Conservation (phyloP, 2,888 invertebrate species). For the Euclidia mi region DNA sequence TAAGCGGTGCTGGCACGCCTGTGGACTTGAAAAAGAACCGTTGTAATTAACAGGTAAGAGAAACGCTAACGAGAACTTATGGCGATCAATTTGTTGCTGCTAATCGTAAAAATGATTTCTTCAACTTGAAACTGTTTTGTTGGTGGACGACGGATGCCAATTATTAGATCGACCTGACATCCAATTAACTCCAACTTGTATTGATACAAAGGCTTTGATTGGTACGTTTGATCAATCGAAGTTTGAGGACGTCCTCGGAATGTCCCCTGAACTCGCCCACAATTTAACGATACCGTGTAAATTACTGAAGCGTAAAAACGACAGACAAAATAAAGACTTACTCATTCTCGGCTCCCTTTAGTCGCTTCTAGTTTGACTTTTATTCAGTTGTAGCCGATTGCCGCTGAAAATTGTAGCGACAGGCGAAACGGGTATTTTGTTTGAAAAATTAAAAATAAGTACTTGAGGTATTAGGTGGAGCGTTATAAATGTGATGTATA, state of each 20-base stretch:
- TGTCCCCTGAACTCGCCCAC: constrained; percentile 10
- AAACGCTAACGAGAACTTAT: constrained; percentile 23
- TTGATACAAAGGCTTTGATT: constrained; percentile 53
- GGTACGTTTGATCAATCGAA: constrained; percentile 20
- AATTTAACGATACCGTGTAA: constrained; percentile 19
- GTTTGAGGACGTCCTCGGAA: not conserved
- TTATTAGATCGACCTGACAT: constrained; percentile 31
- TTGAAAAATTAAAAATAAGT: constrained; percentile 39
- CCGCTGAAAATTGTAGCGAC: constrained; percentile 14
- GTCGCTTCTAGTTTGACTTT: constrained; percentile 18
- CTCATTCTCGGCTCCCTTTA: constrained; percentile 23
- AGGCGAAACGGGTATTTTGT: constrained; percentile 26
- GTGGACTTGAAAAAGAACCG: constrained; percentile 14
- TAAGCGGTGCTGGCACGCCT: constrained; percentile 13
- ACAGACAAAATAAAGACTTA: constrained; percentile 44
- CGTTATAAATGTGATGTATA: constrained; percentile 36
- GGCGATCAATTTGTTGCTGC: constrained; percentile 28
- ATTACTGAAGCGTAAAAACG: constrained; percentile 31
- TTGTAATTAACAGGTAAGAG: constrained; percentile 39
- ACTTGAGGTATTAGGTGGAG: constrained; percentile 5
- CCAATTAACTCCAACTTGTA: constrained; percentile 52
- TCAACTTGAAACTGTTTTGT: constrained; percentile 24
- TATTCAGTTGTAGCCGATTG: constrained; percentile 36
- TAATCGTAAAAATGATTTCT: constrained; percentile 34
- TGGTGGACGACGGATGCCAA: constrained; percentile 39